phyloP scores from a whole-genome alignment of 1,140 invertebrate genomes.

The Dufourea novaeangliae region DNA sequence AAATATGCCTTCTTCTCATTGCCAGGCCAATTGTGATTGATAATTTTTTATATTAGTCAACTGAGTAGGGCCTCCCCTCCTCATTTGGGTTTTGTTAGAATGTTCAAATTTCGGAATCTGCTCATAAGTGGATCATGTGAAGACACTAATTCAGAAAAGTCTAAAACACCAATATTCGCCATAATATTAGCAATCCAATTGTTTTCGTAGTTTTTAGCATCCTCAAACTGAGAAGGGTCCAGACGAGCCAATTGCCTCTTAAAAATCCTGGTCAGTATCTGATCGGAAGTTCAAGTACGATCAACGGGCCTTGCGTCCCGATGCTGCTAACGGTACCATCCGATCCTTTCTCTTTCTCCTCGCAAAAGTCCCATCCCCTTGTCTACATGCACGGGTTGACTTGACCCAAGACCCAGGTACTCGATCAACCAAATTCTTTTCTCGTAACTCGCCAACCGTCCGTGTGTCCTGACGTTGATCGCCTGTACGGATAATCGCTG shows the following conservation, averaged over 20 bases:
- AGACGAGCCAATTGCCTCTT: neutral
- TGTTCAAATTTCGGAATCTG: too few relatives aligned
- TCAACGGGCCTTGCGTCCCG: conserved; percentile 9
- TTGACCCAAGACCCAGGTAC: conserved; percentile 20
- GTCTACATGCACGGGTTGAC: conserved; percentile 9
- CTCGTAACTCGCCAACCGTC: neutral
- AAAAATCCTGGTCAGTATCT: neutral
- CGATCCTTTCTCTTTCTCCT: conserved; percentile 36
- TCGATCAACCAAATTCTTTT: conserved; percentile 26
- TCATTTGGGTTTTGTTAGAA: too few relatives aligned
- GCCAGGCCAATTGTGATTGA: too few relatives aligned
- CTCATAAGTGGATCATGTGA: too few relatives aligned
- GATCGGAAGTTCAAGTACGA: conserved; percentile 40
- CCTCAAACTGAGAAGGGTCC: too few relatives aligned
- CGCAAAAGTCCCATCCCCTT: conserved; percentile 20
- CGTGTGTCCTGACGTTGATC: neutral
- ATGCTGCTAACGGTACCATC: conserved; percentile 41
- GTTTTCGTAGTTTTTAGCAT: too few relatives aligned
- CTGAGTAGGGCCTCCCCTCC: too few relatives aligned
- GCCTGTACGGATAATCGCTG: neutral
- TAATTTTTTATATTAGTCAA: too few relatives aligned
- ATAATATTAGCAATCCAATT: too few relatives aligned
- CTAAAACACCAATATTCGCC: too few relatives aligned
- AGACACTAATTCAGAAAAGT: too few relatives aligned
- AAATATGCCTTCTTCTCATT: too few relatives aligned